Conservation (phyloP, 1,140 invertebrate genomes). For the Hycleus cichorii region DNA sequence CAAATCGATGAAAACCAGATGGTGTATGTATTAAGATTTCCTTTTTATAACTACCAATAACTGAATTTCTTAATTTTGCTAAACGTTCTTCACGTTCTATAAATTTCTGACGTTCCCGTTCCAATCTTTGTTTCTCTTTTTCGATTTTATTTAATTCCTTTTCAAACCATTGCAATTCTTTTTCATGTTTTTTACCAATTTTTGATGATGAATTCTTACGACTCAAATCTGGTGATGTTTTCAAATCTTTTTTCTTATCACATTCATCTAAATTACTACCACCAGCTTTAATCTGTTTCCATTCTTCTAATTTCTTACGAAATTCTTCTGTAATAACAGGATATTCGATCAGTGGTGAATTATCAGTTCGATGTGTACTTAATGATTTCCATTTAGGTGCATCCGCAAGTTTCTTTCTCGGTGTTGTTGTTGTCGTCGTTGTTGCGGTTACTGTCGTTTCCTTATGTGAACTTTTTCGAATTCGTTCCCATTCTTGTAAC, state of each 20-base stretch:
- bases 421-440: conserved; percentile 41
- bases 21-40: conserved; percentile 75
- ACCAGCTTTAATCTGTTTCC: conserved; percentile 55
- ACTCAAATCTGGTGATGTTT: conserved; percentile 36
- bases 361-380: conserved; percentile 40
- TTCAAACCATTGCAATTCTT: conserved; percentile 51
- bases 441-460: conserved; percentile 31
- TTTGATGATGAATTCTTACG: conserved; percentile 23
- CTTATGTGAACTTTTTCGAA: conserved; percentile 62
- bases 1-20: conserved; percentile 71
- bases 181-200: conserved; percentile 30
- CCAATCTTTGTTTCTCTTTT: conserved; percentile 53
- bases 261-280: conserved; percentile 42
- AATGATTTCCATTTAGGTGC: conserved; percentile 62
- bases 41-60: conserved; percentile 50
- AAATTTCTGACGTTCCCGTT: conserved; percentile 53
- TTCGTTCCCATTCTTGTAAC: conserved; percentile 76
- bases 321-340: conserved; percentile 60
- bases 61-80: conserved; percentile 52
- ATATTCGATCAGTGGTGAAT: conserved; percentile 46
- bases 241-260: conserved; percentile 28
- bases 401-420: conserved; percentile 54
- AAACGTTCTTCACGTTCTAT: conserved; percentile 54
- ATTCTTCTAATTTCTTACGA: conserved; percentile 59
- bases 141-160: conserved; percentile 56